These are phyloP conservation scores for Cryptops parisi DNA, from an alignment of 2,888 invertebrate genomes.

Conservation along the genomic window DNA sequence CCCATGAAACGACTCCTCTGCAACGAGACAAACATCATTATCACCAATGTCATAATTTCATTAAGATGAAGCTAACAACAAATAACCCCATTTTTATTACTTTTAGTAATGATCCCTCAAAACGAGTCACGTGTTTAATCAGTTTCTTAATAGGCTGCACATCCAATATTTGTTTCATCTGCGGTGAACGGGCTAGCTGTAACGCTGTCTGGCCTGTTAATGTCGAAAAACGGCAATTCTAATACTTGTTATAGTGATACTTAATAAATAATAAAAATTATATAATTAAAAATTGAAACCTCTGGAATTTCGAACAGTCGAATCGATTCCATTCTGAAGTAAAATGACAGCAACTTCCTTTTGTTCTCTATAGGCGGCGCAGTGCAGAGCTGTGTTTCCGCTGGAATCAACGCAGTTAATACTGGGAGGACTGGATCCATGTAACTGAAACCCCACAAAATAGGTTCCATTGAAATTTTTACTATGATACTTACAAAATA, in stretches of 20 bases:
- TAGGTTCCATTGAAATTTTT: background rate
- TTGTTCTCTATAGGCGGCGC: conserved; percentile 49
- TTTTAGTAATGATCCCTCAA: conserved; percentile 50
- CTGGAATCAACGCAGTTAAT: conserved; percentile 48
- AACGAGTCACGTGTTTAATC: conserved; percentile 42
- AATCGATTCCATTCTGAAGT: conserved; percentile 50
- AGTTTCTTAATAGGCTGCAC: conserved; percentile 46
- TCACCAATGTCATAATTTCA: no score
- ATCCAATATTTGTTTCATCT: conserved; percentile 48
- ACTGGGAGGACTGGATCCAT: conserved; percentile 41
- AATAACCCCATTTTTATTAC: no score
- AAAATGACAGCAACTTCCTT: conserved; percentile 46
- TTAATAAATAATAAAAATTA: no score
- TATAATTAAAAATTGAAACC: no score
- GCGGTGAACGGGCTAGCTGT: conserved; percentile 44
- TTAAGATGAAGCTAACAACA: no score
- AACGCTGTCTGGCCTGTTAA: conserved; percentile 44
- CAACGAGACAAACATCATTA: no score
- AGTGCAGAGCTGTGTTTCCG: conserved; percentile 51
- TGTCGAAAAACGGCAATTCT: background rate
- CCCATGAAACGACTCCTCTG: conserved; percentile 45
- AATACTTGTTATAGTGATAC: background rate
- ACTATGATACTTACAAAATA: no score
- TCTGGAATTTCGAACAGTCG: conserved; percentile 43
- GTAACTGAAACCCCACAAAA: conserved; percentile 36